Percentiles rank a stretch among this genome's conserved stretches.
phyloP scores from a whole-genome alignment of 2,888 invertebrate species.

The Steromphala cineraria region DNA sequence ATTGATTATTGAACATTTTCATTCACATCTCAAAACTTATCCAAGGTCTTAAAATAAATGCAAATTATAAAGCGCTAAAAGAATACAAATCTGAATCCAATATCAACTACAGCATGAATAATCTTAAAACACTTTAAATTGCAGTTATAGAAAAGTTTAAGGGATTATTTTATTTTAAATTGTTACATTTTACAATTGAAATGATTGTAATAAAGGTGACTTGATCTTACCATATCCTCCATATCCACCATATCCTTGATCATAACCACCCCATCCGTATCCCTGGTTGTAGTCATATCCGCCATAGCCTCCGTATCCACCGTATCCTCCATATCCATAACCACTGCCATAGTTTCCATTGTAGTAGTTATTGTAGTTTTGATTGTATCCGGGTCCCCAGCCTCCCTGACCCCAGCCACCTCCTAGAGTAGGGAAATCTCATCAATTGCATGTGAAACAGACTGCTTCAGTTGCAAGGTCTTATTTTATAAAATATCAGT shows the following conservation, averaged over 20 bases:
- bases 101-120: no score
- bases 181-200: no score
- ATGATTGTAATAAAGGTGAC: no score
- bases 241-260: conserved; percentile 42
- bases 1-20: neutral
- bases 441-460: neutral
- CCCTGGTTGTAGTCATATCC: conserved; percentile 78
- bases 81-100: no score
- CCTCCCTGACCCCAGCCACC: conserved; percentile 51
- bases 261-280: conserved; percentile 50
- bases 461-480: neutral
- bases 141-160: no score
- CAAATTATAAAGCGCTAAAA: no score
- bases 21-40: no score
- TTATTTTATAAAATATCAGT: neutral
- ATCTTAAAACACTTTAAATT: no score
- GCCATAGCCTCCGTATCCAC: conserved; percentile 67
- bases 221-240: conserved; percentile 33
- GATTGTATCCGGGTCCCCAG: conserved; percentile 38
- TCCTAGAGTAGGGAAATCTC: conserved; percentile 26
- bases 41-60: no score
- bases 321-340: conserved; percentile 70
- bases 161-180: no score
- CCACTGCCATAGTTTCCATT: conserved; percentile 78
- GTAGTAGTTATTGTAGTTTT: conserved; percentile 45